Evolutionary conservation across 2,888 invertebrate species (phyloP).

Genomic region (Brachypalpus laphriformis): DNA sequence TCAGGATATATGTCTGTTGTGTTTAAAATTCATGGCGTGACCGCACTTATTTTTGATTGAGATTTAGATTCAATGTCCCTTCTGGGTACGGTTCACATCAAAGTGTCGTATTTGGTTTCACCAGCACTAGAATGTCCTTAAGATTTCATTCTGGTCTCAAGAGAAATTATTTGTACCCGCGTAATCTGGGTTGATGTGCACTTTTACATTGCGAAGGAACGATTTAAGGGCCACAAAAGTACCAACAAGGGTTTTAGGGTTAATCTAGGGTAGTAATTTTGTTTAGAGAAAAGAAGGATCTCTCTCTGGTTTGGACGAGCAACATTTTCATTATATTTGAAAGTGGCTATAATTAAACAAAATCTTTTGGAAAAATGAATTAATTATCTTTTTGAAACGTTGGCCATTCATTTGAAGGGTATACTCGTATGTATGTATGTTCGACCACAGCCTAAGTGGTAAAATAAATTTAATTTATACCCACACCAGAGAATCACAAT

Average conservation of each 20-base stretch:
- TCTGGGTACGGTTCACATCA: background rate
- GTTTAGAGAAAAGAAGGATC: too few relatives aligned
- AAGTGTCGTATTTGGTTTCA: background rate
- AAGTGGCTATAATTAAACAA: too few relatives aligned
- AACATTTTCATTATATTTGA: too few relatives aligned
- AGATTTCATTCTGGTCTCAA: background rate
- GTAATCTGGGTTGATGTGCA: background rate
- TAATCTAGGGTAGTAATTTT: background rate
- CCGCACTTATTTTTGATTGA: background rate
- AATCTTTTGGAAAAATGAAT: too few relatives aligned
- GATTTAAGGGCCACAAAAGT: background rate
- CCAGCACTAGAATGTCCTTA: background rate
- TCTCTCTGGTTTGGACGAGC: too few relatives aligned
- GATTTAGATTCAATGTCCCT: constrained; percentile 5
- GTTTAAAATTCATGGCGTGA: background rate
- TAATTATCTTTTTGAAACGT: too few relatives aligned
- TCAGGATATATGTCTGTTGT: too few relatives aligned
- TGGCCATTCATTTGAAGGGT: too few relatives aligned
- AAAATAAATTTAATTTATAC: too few relatives aligned
- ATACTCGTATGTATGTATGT: too few relatives aligned
- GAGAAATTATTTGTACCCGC: background rate
- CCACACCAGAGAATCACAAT: too few relatives aligned
- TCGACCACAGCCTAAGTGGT: too few relatives aligned
- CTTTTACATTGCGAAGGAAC: background rate
- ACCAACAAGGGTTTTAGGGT: background rate